Conservation (phyloP, 2,888 invertebrate genomes). For the Parnassius orleans region DNA sequence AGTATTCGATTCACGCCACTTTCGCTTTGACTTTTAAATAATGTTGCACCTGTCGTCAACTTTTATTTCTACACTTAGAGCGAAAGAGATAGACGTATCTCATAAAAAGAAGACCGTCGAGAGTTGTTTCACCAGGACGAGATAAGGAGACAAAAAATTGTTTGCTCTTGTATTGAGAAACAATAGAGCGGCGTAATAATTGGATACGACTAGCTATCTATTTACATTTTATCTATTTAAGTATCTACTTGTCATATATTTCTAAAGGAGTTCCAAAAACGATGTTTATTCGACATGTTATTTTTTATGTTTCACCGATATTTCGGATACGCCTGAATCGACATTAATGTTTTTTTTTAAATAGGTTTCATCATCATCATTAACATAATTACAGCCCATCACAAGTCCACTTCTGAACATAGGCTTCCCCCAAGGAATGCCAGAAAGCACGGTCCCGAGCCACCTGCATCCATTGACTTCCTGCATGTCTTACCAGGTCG, state of each 20-base stretch:
- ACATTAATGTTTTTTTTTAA: too few relatives aligned
- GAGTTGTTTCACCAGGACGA: conserved; percentile 13
- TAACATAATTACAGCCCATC: too few relatives aligned
- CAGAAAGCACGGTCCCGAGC: too few relatives aligned
- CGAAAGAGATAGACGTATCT: conserved; percentile 8
- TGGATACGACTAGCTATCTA: conserved; percentile 6
- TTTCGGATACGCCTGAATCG: too few relatives aligned
- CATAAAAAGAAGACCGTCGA: conserved; percentile 9
- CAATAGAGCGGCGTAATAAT: conserved; percentile 4
- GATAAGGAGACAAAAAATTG: conserved; percentile 14
- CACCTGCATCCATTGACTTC: too few relatives aligned
- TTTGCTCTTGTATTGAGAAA: conserved; percentile 16
- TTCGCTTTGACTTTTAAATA: conserved; percentile 19
- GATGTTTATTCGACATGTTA: too few relatives aligned
- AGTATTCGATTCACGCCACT: conserved; percentile 11
- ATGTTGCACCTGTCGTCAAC: conserved; percentile 19
- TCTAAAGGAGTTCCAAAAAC: too few relatives aligned
- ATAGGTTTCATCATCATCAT: too few relatives aligned
- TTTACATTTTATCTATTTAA: not conserved
- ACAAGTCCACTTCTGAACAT: too few relatives aligned
- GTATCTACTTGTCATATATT: not conserved
- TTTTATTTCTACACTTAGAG: conserved; percentile 8
- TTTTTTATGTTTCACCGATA: too few relatives aligned
- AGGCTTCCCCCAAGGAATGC: too few relatives aligned
- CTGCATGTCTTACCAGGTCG: too few relatives aligned